phyloP scores from a whole-genome alignment of 2,888 invertebrate species.

The Melanotus villosus region DNA sequence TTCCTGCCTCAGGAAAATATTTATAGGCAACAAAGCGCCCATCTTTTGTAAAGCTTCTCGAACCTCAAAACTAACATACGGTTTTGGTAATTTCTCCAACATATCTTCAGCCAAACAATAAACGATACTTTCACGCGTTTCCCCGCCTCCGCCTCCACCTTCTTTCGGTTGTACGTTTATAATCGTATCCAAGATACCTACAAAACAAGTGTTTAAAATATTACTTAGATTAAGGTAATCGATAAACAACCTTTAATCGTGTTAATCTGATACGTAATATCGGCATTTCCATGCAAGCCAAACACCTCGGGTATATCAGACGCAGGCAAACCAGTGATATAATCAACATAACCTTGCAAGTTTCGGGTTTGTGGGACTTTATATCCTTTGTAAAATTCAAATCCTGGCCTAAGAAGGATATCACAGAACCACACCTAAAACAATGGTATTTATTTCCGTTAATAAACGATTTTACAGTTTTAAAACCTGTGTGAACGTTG shows the following conservation, averaged over 20 bases:
- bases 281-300: conserved; percentile 96
- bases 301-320: conserved; percentile 96
- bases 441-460: neutral
- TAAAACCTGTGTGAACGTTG: conserved; percentile 85
- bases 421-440: conserved; percentile 92
- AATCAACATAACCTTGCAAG: conserved; percentile 85
- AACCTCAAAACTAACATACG: conserved; percentile 92
- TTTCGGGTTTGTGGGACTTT: conserved; percentile 90
- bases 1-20: conserved; percentile 91
- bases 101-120: conserved; percentile 95
- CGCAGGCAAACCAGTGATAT: conserved; percentile 84
- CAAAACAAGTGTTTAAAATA: conserved; percentile 20
- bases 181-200: conserved; percentile 90
- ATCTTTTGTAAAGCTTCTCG: conserved; percentile 90
- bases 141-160: conserved; percentile 92
- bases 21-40: conserved; percentile 95
- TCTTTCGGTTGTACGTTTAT: conserved; percentile 98
- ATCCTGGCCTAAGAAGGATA: conserved; percentile 85
- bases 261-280: conserved; percentile 98
- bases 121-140: conserved; percentile 93
- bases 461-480: no score
- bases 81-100: conserved; percentile 86
- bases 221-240: neutral
- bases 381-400: conserved; percentile 95
- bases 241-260: conserved; percentile 84